Conservation (phyloP, 2,888 invertebrate species). For the Stenoptilia bipunctidactyla region DNA sequence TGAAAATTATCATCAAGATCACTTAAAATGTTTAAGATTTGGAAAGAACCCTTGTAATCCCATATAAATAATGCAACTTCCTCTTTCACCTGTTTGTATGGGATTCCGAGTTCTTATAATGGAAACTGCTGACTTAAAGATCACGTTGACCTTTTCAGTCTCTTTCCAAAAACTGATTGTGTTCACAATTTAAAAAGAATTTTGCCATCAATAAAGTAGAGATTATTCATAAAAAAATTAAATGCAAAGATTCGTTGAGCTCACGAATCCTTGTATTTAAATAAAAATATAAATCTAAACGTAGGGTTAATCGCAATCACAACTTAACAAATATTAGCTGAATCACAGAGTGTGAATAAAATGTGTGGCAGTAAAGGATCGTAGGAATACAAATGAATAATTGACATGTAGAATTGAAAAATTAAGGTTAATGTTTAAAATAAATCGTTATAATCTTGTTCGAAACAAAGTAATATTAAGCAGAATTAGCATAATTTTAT, state of each 20-base stretch:
- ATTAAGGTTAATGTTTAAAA: conserved; percentile 23
- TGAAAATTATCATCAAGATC: conserved; percentile 19
- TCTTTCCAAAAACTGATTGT: neutral
- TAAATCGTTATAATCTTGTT: conserved; percentile 60
- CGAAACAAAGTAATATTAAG: conserved; percentile 52
- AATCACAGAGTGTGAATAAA: conserved; percentile 41
- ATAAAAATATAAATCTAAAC: conserved; percentile 29
- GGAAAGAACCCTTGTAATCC: conserved; percentile 50
- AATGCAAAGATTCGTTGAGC: conserved; percentile 60
- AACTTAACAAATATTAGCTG: conserved; percentile 64
- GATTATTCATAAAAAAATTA: conserved; percentile 28
- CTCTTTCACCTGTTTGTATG: conserved; percentile 62
- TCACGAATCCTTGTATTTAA: conserved; percentile 61
- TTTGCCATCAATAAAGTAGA: conserved; percentile 37
- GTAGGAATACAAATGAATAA: conserved; percentile 17
- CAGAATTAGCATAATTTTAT: conserved; percentile 62
- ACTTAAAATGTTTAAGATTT: conserved; percentile 12
- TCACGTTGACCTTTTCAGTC: too few species aligned
- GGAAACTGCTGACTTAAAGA: neutral
- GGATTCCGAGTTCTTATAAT: conserved; percentile 48
- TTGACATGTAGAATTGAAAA: conserved; percentile 32
- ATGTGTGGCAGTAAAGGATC: conserved; percentile 53
- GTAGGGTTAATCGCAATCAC: conserved; percentile 64
- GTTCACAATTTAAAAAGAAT: conserved; percentile 18
- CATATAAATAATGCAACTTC: conserved; percentile 66